A percentile compares a stretch with the other conserved stretches of the same genome.
Evolutionary conservation across 64 coral and sea anemone species (phyloP).

Genomic region (Montipora efflorescens): DNA sequence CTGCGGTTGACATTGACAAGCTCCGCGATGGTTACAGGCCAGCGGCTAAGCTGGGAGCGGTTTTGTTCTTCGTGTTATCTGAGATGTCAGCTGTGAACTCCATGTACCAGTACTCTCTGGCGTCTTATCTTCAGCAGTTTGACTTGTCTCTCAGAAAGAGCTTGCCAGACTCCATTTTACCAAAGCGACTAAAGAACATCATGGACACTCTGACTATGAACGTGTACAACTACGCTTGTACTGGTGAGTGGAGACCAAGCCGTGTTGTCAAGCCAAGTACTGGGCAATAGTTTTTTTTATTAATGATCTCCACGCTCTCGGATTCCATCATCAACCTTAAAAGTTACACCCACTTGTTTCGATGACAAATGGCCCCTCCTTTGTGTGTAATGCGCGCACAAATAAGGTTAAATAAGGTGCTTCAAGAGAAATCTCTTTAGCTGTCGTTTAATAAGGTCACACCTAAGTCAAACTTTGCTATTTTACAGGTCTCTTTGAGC

Average conservation of each 20-base stretch:
- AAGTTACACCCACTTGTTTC: too few relatives aligned
- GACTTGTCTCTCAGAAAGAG: slow-evolving; percentile 96
- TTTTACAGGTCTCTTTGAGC: slow-evolving; percentile 93
- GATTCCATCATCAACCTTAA: not conserved
- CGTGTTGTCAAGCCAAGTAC: not conserved
- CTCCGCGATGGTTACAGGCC: slow-evolving; percentile 98
- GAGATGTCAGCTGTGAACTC: slow-evolving; percentile 99
- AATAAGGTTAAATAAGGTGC: too few relatives aligned
- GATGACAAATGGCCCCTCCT: too few relatives aligned
- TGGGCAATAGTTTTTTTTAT: not conserved
- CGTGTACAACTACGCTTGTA: slow-evolving; percentile 99
- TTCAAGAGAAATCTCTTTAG: too few relatives aligned
- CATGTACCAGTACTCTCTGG: slow-evolving; percentile 98
- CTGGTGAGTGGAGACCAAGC: slow-evolving; percentile 58
- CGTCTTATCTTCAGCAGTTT: slow-evolving; percentile 93
- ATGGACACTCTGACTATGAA: slow-evolving; percentile 96
- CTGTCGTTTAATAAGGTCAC: too few relatives aligned
- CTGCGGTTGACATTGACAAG: slow-evolving; percentile 98
- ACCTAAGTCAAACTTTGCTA: not conserved
- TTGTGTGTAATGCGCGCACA: too few relatives aligned
- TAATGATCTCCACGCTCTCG: not conserved
- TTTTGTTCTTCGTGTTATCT: slow-evolving; percentile 98
- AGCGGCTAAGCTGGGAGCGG: slow-evolving; percentile 95
- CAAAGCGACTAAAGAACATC: slow-evolving; percentile 97
- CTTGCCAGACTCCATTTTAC: slow-evolving; percentile 91